Base-by-base conservation (phyloP, 2,888 invertebrate genomes). In the Oscheius sp. region DNA sequence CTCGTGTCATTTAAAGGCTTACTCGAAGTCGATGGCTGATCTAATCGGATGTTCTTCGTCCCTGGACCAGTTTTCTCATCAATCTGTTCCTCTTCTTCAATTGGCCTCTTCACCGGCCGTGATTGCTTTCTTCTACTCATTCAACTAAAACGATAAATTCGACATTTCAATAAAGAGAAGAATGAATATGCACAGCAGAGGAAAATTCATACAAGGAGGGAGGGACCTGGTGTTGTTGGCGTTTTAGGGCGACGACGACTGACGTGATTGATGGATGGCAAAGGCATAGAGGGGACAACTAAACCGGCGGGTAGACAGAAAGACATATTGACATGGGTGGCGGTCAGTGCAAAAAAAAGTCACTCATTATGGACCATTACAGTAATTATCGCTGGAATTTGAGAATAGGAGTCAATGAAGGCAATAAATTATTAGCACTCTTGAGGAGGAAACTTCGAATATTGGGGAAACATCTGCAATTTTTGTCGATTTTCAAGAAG, bases 91-190 rank as follows among this genome's bases (percentile, higher is more conserved):
- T 66, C 66, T 13, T 66, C 66, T 13, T 27, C 29, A 1, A 49
- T 1, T 2, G 49, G n/a, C 25, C 66, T 25, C 25, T 66, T 66
- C 35, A 46, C n/a, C 2, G 66, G 66, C 7, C 52, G 27, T 7
- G 66, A 16, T 27, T 66, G 66, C 52, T 66, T 66, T 5, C 66
- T n/a, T 27, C 66, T n/a, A 21, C 66, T 66, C 66, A 66, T 66
- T 29, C n/a, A 13, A 23, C n/a, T 23, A 49, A 46, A 41, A 41
- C 41, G 43, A 41, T 9, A 41, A 35, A 41, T 41, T 29, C 13
- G 9, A 27, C 56, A 18, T 53, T 18, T 58, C 7, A 25, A 58
- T 13, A 7, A 0, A 13, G 6, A 58, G 9, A n/a, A 41, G 43
- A 61, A 5, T 41, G 61, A 61, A 41, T 9, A 41, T n/a, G 41